Evolutionary conservation across 2,797 vertebrate genomes (phyloP), one percentile per base, ranked within the genome.

Genomic region (Paratrypauchen microcephalus): DNA sequence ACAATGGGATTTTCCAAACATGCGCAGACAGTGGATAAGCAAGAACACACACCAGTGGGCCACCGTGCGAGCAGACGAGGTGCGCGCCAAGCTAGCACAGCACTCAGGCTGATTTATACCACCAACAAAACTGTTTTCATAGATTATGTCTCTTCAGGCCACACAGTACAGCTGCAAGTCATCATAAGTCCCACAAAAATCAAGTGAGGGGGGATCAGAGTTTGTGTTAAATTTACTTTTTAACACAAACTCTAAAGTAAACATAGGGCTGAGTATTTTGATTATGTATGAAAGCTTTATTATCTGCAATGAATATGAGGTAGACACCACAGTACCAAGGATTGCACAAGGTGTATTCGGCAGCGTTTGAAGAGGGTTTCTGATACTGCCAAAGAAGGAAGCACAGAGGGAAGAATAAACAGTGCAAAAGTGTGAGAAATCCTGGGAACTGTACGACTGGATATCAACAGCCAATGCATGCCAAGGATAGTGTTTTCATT

Each of bases 91-190:
- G 86, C 88, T 86, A 92, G 88, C 83, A 68, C 79, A 73, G 86
- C 89, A 88, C 89, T 90, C 83, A 80, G 79, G 71, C 87, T 91
- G 89, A 93, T 92, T 92, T 86, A 90, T 92, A 84, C 85, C 83
- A 80, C 86, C 78, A 83, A 89, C 86, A 90, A 86, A 92, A 92
- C 81, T 92, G 90, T 89, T 92, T 92, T 92, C 86, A 79, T 86
- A 92, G 87, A 88, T 90, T 81, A 39, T 63, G 61, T 74, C 82
- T 87, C 79, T 85, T 91, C 87, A 87, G 82, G 83, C 90, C 78
- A 80, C 87, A 73, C 80, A 73, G 85, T 52, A 60, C 90, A 93
- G 92, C 92, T 92, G 92, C 89, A 90, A 90, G 84, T 79, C 88
- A 93, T 93, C 92, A 93, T 75, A 47, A 52, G 78, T 30, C 65